These are phyloP conservation scores for Tipula confusa DNA, from an alignment of 2,888 invertebrate genomes.

Conservation along the genomic window DNA sequence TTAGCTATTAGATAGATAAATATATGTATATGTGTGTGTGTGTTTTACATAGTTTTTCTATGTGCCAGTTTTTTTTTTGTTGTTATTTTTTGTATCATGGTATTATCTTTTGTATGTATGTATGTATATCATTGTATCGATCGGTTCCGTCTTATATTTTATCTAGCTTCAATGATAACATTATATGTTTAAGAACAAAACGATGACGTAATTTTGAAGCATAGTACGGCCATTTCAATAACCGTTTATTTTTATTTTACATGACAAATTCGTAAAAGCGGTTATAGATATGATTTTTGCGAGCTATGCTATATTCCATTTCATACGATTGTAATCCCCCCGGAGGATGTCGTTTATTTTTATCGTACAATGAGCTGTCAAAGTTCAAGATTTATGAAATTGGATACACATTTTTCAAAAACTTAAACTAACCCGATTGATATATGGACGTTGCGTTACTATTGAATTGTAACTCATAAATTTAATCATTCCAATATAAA, in stretches of 20 bases:
- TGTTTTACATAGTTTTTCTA: neutral
- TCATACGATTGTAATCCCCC: neutral
- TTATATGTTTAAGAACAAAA: neutral
- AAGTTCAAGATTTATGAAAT: neutral
- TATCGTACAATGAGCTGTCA: neutral
- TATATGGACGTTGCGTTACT: too few relatives aligned
- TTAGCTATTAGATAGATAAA: conserved; percentile 12
- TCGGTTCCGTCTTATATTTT: neutral
- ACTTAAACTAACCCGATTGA: too few relatives aligned
- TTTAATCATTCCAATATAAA: too few relatives aligned
- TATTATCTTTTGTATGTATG: neutral
- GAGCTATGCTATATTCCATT: neutral
- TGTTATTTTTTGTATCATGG: too few relatives aligned
- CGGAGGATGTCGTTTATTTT: neutral
- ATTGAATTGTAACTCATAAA: too few relatives aligned
- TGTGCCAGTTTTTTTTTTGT: neutral
- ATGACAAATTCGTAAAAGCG: neutral
- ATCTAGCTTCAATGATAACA: neutral
- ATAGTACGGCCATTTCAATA: neutral
- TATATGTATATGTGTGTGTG: neutral
- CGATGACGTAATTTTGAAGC: neutral
- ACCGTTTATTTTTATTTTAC: neutral
- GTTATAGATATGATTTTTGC: neutral
- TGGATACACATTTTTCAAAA: too few relatives aligned
- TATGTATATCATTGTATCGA: neutral